Percentiles rank a stretch among this genome's conserved stretches.
Conservation (phyloP, 2,797 vertebrate species). For the Poeciliopsis gracilis region DNA sequence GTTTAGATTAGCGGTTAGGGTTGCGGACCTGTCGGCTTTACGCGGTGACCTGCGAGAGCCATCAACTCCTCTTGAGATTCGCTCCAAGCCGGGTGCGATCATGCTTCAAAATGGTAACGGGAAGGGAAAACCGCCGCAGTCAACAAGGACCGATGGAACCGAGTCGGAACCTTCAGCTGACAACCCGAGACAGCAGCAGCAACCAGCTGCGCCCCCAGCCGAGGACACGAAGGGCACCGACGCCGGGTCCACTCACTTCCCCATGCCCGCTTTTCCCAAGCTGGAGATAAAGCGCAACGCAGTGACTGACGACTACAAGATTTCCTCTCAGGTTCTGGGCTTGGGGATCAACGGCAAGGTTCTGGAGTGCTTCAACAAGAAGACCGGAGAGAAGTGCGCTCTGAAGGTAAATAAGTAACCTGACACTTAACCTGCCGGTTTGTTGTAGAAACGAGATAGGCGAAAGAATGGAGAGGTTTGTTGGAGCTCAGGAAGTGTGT, state of each 20-base stretch:
- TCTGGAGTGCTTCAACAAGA: constrained; percentile 91
- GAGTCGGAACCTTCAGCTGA: constrained; percentile 50
- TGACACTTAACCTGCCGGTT: not conserved
- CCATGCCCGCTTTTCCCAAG: constrained; percentile 76
- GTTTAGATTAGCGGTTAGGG: constrained; percentile 6
- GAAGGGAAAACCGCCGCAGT: constrained; percentile 53
- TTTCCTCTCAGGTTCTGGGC: constrained; percentile 93
- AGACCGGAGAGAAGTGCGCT: constrained; percentile 92
- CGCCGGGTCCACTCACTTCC: constrained; percentile 63
- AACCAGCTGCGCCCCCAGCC: not conserved
- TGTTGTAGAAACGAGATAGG: constrained; percentile 1
- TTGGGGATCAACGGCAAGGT: constrained; percentile 98
- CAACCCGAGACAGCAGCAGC: not conserved
- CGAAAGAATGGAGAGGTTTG: not conserved
- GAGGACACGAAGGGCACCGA: constrained; percentile 24
- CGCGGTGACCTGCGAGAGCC: constrained; percentile 5
- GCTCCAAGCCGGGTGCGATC: constrained; percentile 40
- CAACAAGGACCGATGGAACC: constrained; percentile 56
- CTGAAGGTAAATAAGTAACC: constrained; percentile 85
- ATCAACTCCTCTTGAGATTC: not conserved
- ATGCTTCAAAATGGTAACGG: constrained; percentile 82
- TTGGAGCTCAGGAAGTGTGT: not conserved
- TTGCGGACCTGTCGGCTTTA: constrained; percentile 12
- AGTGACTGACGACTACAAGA: constrained; percentile 95
- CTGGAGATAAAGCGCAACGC: constrained; percentile 92